Conservation (phyloP, 2,797 vertebrate genomes). For the Carapus acus region DNA sequence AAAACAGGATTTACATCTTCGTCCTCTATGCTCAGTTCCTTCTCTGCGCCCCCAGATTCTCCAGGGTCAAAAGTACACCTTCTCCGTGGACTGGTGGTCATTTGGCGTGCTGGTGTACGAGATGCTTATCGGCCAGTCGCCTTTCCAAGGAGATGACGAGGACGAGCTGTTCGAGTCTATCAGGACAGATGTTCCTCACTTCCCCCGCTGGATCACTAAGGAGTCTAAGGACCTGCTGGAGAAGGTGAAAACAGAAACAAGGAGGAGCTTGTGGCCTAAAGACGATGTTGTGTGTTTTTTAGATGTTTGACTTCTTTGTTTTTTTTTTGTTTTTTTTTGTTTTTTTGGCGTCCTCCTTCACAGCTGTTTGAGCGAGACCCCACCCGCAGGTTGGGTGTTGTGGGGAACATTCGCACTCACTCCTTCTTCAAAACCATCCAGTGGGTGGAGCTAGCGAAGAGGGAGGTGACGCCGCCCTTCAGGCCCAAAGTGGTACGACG, state of each 20-base stretch:
- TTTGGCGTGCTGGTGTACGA: conserved; percentile 97
- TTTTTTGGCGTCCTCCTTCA: conserved; percentile 26
- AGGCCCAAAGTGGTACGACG: conserved; percentile 96
- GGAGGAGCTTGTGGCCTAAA: background rate
- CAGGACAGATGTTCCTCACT: conserved; percentile 84
- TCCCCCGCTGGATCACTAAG: conserved; percentile 92
- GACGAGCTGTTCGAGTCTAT: conserved; percentile 97
- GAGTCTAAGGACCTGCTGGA: conserved; percentile 89
- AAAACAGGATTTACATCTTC: too few species aligned
- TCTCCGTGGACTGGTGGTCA: conserved; percentile 99
- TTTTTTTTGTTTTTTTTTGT: background rate
- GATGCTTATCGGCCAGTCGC: conserved; percentile 98
- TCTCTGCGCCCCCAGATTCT: conserved; percentile 76
- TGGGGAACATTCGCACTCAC: conserved; percentile 82
- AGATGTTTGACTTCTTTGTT: background rate
- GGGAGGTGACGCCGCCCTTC: conserved; percentile 84
- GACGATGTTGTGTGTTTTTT: background rate
- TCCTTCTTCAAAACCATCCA: conserved; percentile 90
- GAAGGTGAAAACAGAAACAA: conserved; percentile 67
- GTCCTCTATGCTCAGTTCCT: too few species aligned
- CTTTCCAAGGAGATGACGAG: conserved; percentile 95
- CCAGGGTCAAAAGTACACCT: conserved; percentile 86
- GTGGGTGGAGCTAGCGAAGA: conserved; percentile 83
- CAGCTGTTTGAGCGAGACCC: conserved; percentile 93
- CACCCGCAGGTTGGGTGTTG: conserved; percentile 79